Conservation (phyloP, 2,797 vertebrate genomes). For the Podargus strigoides region DNA sequence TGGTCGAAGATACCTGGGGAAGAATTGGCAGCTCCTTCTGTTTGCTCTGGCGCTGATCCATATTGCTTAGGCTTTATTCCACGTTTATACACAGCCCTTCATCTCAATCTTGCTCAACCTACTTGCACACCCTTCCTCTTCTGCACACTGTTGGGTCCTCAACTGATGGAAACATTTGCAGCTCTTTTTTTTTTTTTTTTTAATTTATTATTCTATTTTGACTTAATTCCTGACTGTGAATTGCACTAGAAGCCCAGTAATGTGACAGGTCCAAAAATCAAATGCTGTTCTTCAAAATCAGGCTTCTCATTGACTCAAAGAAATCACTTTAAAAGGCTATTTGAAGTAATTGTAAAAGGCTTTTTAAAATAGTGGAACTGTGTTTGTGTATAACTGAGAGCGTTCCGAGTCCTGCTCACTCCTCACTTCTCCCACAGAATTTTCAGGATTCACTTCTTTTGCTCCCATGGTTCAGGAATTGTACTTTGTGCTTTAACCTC, state of each 20-base stretch:
- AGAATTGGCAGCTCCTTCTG: not conserved
- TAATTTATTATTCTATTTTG: not conserved
- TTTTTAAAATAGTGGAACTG: not conserved
- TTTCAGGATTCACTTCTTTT: not conserved
- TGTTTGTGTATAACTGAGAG: not conserved
- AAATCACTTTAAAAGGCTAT: not conserved
- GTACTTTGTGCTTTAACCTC: not conserved
- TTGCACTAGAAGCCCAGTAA: not conserved
- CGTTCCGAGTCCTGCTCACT: not conserved
- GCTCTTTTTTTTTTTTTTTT: not conserved
- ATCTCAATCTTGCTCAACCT: not conserved
- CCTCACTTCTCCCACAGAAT: not conserved
- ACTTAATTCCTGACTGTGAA: not conserved
- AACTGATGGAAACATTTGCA: not conserved
- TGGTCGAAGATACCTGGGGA: conserved; percentile 20
- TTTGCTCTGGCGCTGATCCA: not conserved
- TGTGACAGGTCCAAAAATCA: not conserved
- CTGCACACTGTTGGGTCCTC: not conserved
- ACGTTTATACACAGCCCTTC: not conserved
- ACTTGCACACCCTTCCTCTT: not conserved
- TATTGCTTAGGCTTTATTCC: not conserved
- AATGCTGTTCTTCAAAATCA: not conserved
- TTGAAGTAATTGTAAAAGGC: not conserved
- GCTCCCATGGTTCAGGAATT: not conserved
- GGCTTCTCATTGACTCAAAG: not conserved